phyloP scores from a whole-genome alignment of 1,140 invertebrate species.

The Mya arenaria region DNA sequence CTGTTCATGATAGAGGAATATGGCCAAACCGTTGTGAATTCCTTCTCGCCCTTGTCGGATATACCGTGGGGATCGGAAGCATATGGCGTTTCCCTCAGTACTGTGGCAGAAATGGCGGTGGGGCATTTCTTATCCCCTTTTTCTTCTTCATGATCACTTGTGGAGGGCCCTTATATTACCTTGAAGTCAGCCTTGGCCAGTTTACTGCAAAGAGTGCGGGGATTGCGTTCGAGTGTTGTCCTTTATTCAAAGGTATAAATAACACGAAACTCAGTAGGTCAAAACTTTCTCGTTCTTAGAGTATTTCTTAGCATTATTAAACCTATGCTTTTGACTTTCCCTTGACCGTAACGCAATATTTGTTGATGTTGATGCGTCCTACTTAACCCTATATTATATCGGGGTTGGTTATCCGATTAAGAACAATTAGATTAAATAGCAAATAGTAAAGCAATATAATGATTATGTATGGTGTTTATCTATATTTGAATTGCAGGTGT shows the following conservation, averaged over 20 bases:
- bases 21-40: slow-evolving; percentile 78
- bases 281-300: too few species aligned
- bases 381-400: too few species aligned
- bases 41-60: slow-evolving; percentile 77
- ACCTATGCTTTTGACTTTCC: too few species aligned
- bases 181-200: slow-evolving; percentile 89
- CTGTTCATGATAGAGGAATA: slow-evolving; percentile 6
- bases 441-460: too few species aligned
- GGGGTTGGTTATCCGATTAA: too few species aligned
- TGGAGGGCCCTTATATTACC: slow-evolving; percentile 87
- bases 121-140: slow-evolving; percentile 86
- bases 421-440: too few species aligned
- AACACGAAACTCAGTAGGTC: too few species aligned
- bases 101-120: slow-evolving; percentile 81
- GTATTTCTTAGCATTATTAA: too few species aligned
- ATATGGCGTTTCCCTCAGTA: slow-evolving; percentile 82
- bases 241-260: slow-evolving; percentile 15
- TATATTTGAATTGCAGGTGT: too few species aligned
- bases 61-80: slow-evolving; percentile 79
- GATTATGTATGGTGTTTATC: too few species aligned
- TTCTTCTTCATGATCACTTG: slow-evolving; percentile 83
- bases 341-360: too few species aligned
- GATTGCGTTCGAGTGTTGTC: slow-evolving; percentile 29
- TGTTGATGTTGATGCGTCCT: too few species aligned
- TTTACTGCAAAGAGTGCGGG: slow-evolving; percentile 74